Evolutionary conservation across 2,888 invertebrate genomes (phyloP), one percentile per base, ranked within the genome.

Genomic region (Campoplex nolae): DNA sequence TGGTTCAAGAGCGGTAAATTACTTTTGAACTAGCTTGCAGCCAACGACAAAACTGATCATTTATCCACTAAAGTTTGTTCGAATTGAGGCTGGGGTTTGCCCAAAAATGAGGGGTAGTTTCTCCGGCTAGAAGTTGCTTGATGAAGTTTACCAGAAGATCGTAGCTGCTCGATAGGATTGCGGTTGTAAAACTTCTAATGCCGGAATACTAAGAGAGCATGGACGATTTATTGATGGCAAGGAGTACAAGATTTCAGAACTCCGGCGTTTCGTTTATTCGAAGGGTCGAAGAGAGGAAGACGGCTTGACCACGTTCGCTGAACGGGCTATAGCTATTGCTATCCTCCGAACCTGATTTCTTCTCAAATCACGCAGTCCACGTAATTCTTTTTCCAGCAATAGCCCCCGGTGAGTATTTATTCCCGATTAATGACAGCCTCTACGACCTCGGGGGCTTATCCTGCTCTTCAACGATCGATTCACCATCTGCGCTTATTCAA

Each of bases 401-500:
- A 45, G 45, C 38, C 80, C 58, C 79, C 32, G 13, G 80, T 16
- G 80, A 80, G 70, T 84, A 80, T 75, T 80, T 80, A 80, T 80
- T 80, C 51, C 80, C 84, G 79, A 62, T 84, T 71, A 80, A 84
- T 84, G 79, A 73, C 45, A 35, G 45, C 71, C 45, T 70, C 23
- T 18, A 11, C 23, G 68, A 70, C 23, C 68, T 23, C 23, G 23
- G 23, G 23, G 42, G 42, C n/a, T 68, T 68, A 42, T 11, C 45
- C 68, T 8, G n/a, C n/a, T 28, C 16, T 74, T 23, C 2, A 35
- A n/a, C n/a, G 38, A 11, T n/a, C 32, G 3, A 4, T 58, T 16
- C 32, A 0, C 16, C 32, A 32, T 62, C 51, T 7, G 18, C 51
- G 6, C 32, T 62, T 7, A 16, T 62, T 16, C 13, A 16, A 32